phyloP scores from a whole-genome alignment of 2,797 vertebrate genomes.

The Anguilla megastoma region DNA sequence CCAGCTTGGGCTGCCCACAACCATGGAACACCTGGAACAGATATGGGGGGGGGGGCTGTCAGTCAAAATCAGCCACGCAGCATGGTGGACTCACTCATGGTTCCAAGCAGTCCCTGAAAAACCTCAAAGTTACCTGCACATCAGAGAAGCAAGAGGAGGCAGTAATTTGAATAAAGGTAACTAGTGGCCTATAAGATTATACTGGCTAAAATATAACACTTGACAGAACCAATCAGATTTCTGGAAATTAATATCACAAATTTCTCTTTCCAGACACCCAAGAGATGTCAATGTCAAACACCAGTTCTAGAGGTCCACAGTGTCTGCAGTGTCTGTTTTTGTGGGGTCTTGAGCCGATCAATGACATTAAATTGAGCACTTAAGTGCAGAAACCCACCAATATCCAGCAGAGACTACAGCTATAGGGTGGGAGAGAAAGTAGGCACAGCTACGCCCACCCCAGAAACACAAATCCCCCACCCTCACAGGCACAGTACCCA shows the following conservation, averaged over 20 bases:
- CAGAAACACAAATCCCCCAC: background rate
- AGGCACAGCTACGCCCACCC: background rate
- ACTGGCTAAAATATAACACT: no score
- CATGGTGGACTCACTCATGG: background rate
- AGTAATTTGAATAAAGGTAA: background rate
- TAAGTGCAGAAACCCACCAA: background rate
- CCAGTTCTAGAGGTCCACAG: no score
- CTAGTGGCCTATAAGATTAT: no score
- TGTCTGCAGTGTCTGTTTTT: no score
- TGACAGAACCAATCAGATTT: no score
- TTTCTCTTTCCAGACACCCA: no score
- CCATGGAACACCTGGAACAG: conserved; percentile 89
- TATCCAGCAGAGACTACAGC: background rate
- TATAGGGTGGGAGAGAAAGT: background rate
- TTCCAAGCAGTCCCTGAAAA: background rate
- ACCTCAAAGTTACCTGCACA: background rate
- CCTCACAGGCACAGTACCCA: background rate
- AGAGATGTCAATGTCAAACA: no score
- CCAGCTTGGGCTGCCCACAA: conserved; percentile 84
- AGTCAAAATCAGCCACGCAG: background rate
- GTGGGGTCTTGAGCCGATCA: background rate
- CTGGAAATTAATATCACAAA: no score
- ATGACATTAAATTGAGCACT: no score
- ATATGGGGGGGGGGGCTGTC: background rate
- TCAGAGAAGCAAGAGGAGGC: no score